Base-by-base conservation (phyloP, 2,797 vertebrate species). In the Alectoris magna region DNA sequence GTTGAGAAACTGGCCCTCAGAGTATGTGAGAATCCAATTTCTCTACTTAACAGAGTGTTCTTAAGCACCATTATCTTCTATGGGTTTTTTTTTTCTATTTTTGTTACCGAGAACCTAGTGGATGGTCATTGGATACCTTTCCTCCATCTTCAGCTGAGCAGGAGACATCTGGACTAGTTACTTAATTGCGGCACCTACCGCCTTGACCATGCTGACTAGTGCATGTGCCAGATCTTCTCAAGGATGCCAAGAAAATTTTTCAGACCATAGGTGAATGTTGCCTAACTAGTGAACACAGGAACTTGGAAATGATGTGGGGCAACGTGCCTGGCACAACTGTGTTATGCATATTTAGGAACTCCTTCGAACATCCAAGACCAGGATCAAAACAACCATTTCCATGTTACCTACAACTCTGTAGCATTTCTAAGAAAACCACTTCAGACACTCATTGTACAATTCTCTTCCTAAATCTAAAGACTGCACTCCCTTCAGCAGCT, bases 401-500 rank as follows among this genome's bases (percentile, higher is more conserved):
- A 15, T 49, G 27, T 77, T 94, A 41, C 58, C 31, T 78, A 39
- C 21, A 70, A 5, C 83, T 83, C 60, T 27, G 31, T 39, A 24
- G 46, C 9, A 55, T 48, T 94, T 49, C 44, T 38, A 67, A 74
- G 71, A 81, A 88, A 78, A 84, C 73, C 16, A 34, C 59, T 85
- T 91, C 34, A 79, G 43, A 48, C 53, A 67, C 39, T 86, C 27
- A 34, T 34, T 34, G 63, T 53, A 91, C 66, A 43, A 31, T 83
- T 84, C 55, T 79, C 69, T 92, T 29, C 48, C 78, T 73, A 90
- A 68, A 72, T 76, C 59, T 83, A 14, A 83, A 87, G n/a, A 16
- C 66, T 66, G 43, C 49, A 46, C 78, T 75, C 41, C 91, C 62
- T 73, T 87, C 49, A 66, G 81, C 53, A 82, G 56, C 55, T 2